phyloP scores from a whole-genome alignment of 2,888 invertebrate species.

The Drosophila anomelani region DNA sequence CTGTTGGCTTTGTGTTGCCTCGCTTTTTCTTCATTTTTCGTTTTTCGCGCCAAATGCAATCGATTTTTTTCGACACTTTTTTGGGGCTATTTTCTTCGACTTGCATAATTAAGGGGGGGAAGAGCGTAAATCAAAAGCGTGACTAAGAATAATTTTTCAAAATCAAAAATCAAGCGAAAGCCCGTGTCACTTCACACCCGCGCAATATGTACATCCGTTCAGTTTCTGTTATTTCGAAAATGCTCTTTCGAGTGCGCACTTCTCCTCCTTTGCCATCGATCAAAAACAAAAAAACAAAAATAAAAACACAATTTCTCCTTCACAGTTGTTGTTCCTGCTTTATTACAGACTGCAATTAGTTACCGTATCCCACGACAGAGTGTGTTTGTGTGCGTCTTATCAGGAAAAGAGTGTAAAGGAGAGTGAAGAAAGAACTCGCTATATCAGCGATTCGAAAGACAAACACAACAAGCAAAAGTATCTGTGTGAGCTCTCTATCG shows the following conservation, averaged over 20 bases:
- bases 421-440: conserved; percentile 3
- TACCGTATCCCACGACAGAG: not conserved
- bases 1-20: conserved; percentile 18
- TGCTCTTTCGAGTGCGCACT: conserved; percentile 1
- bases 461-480: conserved; percentile 15
- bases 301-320: conserved; percentile 5
- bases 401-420: conserved; percentile 5
- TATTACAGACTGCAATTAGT: conserved; percentile 25
- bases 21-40: conserved; percentile 8
- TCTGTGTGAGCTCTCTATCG: conserved; percentile 4
- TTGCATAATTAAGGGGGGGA: conserved; percentile 27
- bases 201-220: not conserved
- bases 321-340: conserved; percentile 24
- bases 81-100: conserved; percentile 14
- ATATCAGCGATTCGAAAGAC: conserved; percentile 18
- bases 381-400: conserved; percentile 14
- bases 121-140: conserved; percentile 19
- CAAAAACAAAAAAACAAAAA: conserved; percentile 1
- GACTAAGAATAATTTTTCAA: conserved; percentile 10
- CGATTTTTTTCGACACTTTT: conserved; percentile 3
- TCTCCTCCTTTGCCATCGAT: not conserved
- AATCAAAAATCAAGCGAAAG: not conserved
- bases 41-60: conserved; percentile 43
- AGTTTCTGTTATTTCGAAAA: conserved; percentile 20
- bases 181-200: conserved; percentile 25